Evolutionary conservation across 1,140 invertebrate species (phyloP).

Genomic region (Mactra quadrangularis): DNA sequence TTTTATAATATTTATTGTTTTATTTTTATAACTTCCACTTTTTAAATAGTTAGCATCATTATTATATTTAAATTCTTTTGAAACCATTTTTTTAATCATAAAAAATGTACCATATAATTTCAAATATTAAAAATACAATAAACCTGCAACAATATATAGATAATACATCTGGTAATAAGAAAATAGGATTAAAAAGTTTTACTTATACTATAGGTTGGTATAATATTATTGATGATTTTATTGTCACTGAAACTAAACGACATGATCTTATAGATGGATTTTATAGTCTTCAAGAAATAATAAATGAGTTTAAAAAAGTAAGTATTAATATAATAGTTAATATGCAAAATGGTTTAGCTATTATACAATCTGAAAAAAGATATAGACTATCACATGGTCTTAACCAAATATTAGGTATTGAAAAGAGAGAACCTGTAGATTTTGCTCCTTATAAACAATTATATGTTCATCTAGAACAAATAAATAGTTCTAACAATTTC

Average conservation of each 20-base stretch:
- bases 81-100: constrained; percentile 20
- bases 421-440: not conserved
- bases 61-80: constrained; percentile 48
- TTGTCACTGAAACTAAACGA: not conserved
- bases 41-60: not conserved
- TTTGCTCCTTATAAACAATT: constrained; percentile 14
- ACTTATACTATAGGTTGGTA: constrained; percentile 31
- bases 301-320: constrained; percentile 19
- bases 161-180: not conserved
- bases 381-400: not conserved
- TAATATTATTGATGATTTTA: constrained; percentile 23
- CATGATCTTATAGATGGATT: constrained; percentile 1
- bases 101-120: constrained; percentile 38
- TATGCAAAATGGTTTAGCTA: not conserved
- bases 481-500: constrained; percentile 21
- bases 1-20: not conserved
- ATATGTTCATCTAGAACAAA: constrained; percentile 34
- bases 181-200: constrained; percentile 17
- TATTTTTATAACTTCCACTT: not conserved
- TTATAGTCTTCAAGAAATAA: constrained; percentile 24
- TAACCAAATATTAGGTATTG: not conserved
- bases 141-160: constrained; percentile 29
- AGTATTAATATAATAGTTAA: constrained; percentile 2
- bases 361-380: not conserved
- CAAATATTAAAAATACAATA: constrained; percentile 31